phyloP scores from a whole-genome alignment of 2,113 vertebrate genomes.

The Lepidothrix coronata region DNA sequence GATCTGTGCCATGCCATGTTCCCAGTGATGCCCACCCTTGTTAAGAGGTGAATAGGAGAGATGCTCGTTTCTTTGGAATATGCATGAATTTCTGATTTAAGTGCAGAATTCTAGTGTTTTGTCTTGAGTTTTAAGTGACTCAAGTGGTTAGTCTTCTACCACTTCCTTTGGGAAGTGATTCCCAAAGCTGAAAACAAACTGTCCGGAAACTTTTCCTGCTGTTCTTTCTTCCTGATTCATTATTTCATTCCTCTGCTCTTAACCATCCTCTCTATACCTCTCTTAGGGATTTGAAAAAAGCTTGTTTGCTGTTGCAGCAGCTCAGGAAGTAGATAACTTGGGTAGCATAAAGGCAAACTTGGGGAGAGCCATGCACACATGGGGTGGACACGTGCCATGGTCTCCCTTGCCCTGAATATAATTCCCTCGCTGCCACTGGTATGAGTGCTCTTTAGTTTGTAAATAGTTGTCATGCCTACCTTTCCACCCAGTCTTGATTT shows the following conservation, averaged over 20 bases:
- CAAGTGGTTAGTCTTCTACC: not conserved
- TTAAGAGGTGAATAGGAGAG: not conserved
- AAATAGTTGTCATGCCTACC: conserved; percentile 25
- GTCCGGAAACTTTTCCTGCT: conserved; percentile 44
- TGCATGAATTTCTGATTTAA: not conserved
- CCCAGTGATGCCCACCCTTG: not conserved
- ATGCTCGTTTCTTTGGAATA: not conserved
- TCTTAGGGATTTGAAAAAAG: not conserved
- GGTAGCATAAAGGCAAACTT: not conserved
- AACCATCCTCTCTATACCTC: not conserved
- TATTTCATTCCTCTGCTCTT: not conserved
- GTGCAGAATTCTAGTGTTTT: not conserved
- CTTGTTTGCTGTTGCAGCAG: not conserved
- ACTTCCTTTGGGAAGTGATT: conserved; percentile 63
- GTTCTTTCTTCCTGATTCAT: not conserved
- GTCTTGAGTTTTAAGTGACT: not conserved
- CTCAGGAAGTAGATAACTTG: not conserved
- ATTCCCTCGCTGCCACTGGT: not conserved
- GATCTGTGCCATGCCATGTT: not conserved
- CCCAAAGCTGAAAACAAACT: conserved; percentile 38
- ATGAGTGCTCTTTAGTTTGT: not conserved
- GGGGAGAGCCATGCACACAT: fast-evolving
- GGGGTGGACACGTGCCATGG: not conserved
- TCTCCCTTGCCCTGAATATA: not conserved
- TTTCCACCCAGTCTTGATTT: conserved; percentile 13